Base-by-base conservation (phyloP, 2,888 invertebrate genomes). In the Eupeodes latifasciatus region DNA sequence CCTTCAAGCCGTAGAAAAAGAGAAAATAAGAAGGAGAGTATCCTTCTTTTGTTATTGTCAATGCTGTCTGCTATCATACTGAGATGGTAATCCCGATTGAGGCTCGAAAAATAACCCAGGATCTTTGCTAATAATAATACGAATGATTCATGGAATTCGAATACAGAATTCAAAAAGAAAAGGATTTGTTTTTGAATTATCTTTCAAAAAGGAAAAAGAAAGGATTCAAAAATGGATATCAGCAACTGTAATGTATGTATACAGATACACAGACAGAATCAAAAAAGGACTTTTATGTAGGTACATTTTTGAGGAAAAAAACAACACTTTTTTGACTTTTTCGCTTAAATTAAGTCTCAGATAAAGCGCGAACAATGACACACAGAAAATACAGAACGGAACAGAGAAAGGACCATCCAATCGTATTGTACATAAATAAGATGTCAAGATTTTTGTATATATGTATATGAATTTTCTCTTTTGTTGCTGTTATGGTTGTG, bases 271-370 rank as follows among this genome's bases (percentile, higher is more conserved):
- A 40, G 6, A 19, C 34, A 59, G n/a, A 12, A 12, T n/a, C 11
- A 4, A 72, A 77, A 77, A 71, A 59, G 72, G 66, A 74, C 66
- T 74, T 36, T 77, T 47, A 14, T 44, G 2, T 27, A 27, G 27
- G 27, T 27, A 11, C 12, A 59, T 69, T 80, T 19, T 40, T 47
- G 19, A 0, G 27, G 3, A 27, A 27, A 27, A 2, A 2, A 27
- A 27, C 27, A 67, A 57, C 47, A 55, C 16, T 77, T 57, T 40
- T 66, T 12, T 67, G 59, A 40, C 51, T 57, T 40, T 75, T 62
- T 72, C 64, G 81, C 81, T 84, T 74, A 78, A 84, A 84, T 84
- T 59, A 80, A 80, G 81, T 53, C 64, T 49, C 71, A 71, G 81
- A 85, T 85, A 85, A 74, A 74, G 77, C 78, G 72, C 76, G 61